A percentile compares a stretch with the other conserved stretches of the same genome.
These are phyloP conservation scores for Lycia hirtaria DNA, from an alignment of 2,888 invertebrate species.

Conservation along the genomic window DNA sequence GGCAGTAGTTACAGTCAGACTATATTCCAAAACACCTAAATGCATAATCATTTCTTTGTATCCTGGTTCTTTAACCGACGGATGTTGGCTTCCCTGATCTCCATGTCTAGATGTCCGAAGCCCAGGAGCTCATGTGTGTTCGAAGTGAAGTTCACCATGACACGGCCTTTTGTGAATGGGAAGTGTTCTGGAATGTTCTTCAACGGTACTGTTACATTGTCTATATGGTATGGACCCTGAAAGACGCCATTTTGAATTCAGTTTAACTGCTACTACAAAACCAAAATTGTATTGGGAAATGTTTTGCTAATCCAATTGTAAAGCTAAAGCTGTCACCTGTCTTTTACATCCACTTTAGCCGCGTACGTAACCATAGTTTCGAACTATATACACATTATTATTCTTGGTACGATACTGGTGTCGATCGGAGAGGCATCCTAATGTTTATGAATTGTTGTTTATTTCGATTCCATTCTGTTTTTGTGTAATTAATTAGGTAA, in stretches of 20 bases:
- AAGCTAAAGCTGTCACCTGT: neutral
- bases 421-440: no score
- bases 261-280: neutral
- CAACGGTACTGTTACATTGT: conserved; percentile 48
- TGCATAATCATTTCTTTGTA: neutral
- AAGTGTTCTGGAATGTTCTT: conserved; percentile 46
- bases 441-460: no score
- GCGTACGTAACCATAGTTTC: neutral
- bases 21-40: no score
- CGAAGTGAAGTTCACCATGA: conserved; percentile 38
- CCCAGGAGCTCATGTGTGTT: conserved; percentile 32
- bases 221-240: conserved; percentile 43
- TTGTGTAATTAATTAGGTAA: no score
- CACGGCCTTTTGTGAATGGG: conserved; percentile 50
- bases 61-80: neutral
- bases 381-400: no score
- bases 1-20: no score
- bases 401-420: no score
- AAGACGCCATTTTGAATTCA: conserved; percentile 36
- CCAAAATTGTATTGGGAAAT: neutral
- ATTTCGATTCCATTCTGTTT: no score
- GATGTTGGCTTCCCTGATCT: conserved; percentile 27
- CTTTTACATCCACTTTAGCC: neutral
- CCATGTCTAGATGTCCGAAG: conserved; percentile 45
- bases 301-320: neutral